Conservation (phyloP, 2,888 invertebrate species). For the Xanthorhoe spadicearia region DNA sequence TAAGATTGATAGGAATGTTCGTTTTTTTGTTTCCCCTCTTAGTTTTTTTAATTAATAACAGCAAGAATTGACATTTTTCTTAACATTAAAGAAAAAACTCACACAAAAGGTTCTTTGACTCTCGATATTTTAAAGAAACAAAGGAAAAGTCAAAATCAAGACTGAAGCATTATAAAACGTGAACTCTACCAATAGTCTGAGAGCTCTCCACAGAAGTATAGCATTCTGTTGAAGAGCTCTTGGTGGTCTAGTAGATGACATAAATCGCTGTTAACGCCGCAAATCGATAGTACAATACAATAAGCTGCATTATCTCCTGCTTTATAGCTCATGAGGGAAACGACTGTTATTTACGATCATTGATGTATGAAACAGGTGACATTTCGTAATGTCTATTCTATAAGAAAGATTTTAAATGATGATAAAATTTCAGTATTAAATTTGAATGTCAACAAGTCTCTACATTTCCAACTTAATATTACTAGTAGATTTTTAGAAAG, state of each 20-base stretch:
- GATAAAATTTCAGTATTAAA: neutral
- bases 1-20: too few species aligned
- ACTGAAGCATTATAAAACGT: too few species aligned
- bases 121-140: too few species aligned
- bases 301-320: constrained; percentile 44
- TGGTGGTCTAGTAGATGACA: constrained; percentile 7
- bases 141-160: neutral
- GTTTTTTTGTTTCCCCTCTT: too few species aligned
- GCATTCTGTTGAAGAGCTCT: too few species aligned
- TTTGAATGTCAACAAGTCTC: constrained; percentile 22
- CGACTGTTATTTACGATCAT: constrained; percentile 25
- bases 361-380: constrained; percentile 19
- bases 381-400: neutral
- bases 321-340: constrained; percentile 39
- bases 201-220: neutral
- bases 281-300: constrained; percentile 28
- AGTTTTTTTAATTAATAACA: too few species aligned
- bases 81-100: too few species aligned
- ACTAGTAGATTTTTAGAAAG: constrained; percentile 25
- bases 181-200: neutral
- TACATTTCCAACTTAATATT: constrained; percentile 23
- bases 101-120: too few species aligned
- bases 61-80: too few species aligned
- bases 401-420: neutral
- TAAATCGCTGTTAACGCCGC: constrained; percentile 28